phyloP scores from a whole-genome alignment of 2,797 vertebrate species.

The Momotus momota region DNA sequence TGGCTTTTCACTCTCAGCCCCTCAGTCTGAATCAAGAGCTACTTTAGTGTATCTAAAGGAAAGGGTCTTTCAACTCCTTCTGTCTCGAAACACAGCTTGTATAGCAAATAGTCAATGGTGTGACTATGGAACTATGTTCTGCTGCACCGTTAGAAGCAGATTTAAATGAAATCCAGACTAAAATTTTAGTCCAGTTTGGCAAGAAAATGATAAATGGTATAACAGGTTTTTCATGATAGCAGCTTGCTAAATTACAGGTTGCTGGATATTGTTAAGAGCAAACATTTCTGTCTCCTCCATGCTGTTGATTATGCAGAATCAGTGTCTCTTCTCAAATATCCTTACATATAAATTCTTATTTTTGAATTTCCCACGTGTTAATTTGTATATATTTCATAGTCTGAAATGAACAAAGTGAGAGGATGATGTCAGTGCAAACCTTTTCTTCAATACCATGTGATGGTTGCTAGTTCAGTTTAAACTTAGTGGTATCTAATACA shows the following conservation, averaged over 20 bases:
- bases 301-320: conserved; percentile 22
- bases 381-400: conserved; percentile 1
- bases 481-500: not conserved
- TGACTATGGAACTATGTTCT: conserved; percentile 20
- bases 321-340: conserved; percentile 10
- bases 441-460: not conserved
- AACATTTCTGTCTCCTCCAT: conserved; percentile 18
- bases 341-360: not conserved
- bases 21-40: conserved; percentile 47
- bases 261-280: not conserved
- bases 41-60: conserved; percentile 3
- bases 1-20: conserved; percentile 42
- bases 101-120: conserved; percentile 14
- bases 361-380: conserved; percentile 34
- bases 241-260: conserved; percentile 24
- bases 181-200: conserved; percentile 45
- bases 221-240: conserved; percentile 30
- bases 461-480: not conserved
- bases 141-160: conserved; percentile 19
- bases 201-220: conserved; percentile 15
- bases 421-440: not conserved
- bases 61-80: conserved; percentile 28
- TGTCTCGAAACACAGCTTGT: not conserved
- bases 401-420: not conserved
- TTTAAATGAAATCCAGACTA: conserved; percentile 53